Conservation (phyloP, 2,888 invertebrate genomes). For the Nomada fabriciana region DNA sequence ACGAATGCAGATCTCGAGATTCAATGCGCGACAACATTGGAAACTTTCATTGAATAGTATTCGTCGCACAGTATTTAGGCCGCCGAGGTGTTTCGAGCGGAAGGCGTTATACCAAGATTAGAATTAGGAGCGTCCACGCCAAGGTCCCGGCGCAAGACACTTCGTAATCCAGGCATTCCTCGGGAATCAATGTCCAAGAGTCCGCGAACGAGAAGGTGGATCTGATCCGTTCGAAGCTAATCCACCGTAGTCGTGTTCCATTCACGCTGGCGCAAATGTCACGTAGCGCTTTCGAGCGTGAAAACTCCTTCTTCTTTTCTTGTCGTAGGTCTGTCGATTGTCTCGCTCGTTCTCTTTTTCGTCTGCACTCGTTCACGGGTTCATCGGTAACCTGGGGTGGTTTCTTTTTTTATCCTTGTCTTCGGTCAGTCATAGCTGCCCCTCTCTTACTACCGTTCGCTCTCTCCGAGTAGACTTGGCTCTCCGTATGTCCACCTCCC, state of each 20-base stretch:
- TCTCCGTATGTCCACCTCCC: constrained; percentile 28
- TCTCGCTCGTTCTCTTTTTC: not conserved
- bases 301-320: not conserved
- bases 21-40: no score
- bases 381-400: constrained; percentile 25
- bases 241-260: constrained; percentile 5
- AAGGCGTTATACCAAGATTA: no score
- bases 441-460: not conserved
- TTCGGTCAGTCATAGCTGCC: constrained; percentile 24
- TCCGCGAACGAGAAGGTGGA: constrained; percentile 2
- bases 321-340: no score
- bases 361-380: not conserved
- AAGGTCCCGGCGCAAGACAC: constrained; percentile 5
- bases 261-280: constrained; percentile 21
- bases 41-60: no score
- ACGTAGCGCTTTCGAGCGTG: constrained; percentile 3
- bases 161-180: constrained; percentile 36
- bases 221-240: constrained; percentile 16
- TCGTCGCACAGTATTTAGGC: no score
- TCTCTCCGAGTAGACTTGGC: constrained; percentile 22
- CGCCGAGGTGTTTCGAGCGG: no score
- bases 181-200: constrained; percentile 13
- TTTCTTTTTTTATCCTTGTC: constrained; percentile 56
- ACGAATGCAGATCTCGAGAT: no score
- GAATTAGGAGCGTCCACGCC: no score